A percentile compares a stretch with the other conserved stretches of the same genome.
Conservation (phyloP, 2,797 vertebrate species). For the Arrhamphus sclerolepis region DNA sequence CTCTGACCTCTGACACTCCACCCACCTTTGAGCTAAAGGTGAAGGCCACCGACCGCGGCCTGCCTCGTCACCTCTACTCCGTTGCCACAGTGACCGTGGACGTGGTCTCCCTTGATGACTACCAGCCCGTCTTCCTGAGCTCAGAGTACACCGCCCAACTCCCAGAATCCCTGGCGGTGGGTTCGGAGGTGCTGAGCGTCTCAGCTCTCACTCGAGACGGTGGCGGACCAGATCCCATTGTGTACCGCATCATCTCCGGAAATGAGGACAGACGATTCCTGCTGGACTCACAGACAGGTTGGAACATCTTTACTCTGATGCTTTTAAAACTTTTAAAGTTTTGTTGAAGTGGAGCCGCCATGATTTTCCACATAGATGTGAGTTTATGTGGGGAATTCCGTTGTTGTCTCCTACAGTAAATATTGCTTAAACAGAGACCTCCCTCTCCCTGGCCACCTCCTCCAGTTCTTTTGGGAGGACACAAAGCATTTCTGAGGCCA, state of each 20-base stretch:
- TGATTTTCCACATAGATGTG: too few relatives aligned
- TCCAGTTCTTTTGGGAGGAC: too few relatives aligned
- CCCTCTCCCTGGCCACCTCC: too few relatives aligned
- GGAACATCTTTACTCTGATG: constrained; percentile 10
- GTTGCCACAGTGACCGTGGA: constrained; percentile 87
- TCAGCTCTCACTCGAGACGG: constrained; percentile 81
- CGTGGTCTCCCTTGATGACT: constrained; percentile 90
- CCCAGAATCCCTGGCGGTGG: constrained; percentile 84
- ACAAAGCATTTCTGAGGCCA: too few relatives aligned
- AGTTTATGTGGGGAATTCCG: too few relatives aligned
- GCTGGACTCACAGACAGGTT: constrained; percentile 87
- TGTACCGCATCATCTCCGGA: constrained; percentile 87
- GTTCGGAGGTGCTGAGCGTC: constrained; percentile 86
- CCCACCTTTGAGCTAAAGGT: constrained; percentile 87
- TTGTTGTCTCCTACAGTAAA: too few relatives aligned
- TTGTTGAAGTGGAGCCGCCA: too few relatives aligned
- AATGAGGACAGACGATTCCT: constrained; percentile 87
- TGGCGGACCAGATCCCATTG: constrained; percentile 75
- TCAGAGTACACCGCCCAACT: constrained; percentile 85
- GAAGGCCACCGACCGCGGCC: constrained; percentile 90
- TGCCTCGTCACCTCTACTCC: constrained; percentile 85
- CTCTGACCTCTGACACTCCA: constrained; percentile 81
- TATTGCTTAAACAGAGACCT: too few relatives aligned
- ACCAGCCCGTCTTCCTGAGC: constrained; percentile 89
- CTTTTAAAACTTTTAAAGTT: too few relatives aligned